Percentiles rank a stretch among this genome's conserved stretches.
Evolutionary conservation across 2,113 vertebrate species (phyloP).

Genomic region (Periophthalmus modestus): DNA sequence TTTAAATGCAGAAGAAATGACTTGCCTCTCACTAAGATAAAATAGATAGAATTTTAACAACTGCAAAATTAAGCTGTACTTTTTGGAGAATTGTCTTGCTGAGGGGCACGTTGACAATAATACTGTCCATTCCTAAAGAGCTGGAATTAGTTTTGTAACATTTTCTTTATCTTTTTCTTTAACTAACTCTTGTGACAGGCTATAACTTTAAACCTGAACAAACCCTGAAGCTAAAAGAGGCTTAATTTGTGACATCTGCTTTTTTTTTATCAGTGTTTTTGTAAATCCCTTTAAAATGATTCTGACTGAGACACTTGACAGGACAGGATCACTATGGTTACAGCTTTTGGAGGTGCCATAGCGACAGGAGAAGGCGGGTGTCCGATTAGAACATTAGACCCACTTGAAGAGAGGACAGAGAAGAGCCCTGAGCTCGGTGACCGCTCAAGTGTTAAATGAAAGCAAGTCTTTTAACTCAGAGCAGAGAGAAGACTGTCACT

Average conservation of each 20-base stretch:
- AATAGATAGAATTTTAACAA: no score
- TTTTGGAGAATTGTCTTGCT: no score
- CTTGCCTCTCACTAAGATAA: no score
- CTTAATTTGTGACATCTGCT: neutral
- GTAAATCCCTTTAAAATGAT: neutral
- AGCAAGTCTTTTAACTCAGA: slow-evolving; percentile 53
- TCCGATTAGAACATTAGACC: slow-evolving; percentile 48
- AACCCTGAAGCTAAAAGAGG: neutral
- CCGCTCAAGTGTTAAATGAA: slow-evolving; percentile 61
- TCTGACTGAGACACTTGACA: neutral
- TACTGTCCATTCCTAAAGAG: neutral
- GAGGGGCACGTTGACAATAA: no score
- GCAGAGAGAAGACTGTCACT: slow-evolving; percentile 8
- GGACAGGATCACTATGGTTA: slow-evolving; percentile 14
- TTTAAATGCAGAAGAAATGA: no score
- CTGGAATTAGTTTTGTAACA: no score
- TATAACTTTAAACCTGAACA: neutral
- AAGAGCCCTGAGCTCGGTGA: slow-evolving; percentile 43
- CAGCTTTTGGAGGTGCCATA: slow-evolving; percentile 31
- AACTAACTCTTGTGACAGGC: no score
- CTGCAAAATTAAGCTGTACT: no score
- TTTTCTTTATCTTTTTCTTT: no score
- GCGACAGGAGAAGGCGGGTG: slow-evolving; percentile 39
- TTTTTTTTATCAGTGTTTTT: neutral
- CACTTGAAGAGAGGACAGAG: slow-evolving; percentile 23